Base-by-base conservation (phyloP, 2,797 vertebrate genomes). In the Synaphobranchus kaupii region DNA sequence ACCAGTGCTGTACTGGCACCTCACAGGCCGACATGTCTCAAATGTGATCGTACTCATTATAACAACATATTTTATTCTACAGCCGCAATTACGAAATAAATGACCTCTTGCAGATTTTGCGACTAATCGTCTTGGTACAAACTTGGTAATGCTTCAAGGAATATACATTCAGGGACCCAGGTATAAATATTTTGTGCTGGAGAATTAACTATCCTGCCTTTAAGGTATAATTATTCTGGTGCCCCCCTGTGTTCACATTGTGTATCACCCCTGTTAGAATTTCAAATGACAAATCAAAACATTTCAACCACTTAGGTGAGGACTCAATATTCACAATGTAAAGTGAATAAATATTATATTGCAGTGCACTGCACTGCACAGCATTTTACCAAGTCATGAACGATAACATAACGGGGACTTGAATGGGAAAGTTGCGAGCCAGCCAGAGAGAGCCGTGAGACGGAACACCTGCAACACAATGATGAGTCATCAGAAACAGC, bases 211-310 rank as follows among this genome's bases (percentile, higher is more conserved):
- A 39, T 10, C 68, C 5, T 47, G 6, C 9, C 31, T 10, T n/a
- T 34, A 66, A 39, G 83, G 34, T 52, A 47, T 47, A 84, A 71
- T 83, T 39, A 71, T 83, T 87, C 31, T 87, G 63, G 86, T 83
- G 60, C 86, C 86, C 58, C 63, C 86, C 66, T 83, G 63, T 83
- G 86, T 48, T 28, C 58, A 82, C 28, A 66, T 39, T 34, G 25
- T 83, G 81, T 71, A 34, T 85, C 20, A 47, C 5, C 5, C 48
- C 20, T 54, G 22, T 52, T 20, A 82, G 56, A 4, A 15, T 58
- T 17, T 58, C 13, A 58, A 58, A 58, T 58, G 2, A 58, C 20
- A 4, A 3, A 58, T 22, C n/a, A n/a, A n/a, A n/a, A n/a, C n/a
- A 48, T 80, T 20, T 48, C 17, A 80, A 22, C n/a, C 20, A 25